Percentiles rank a stretch among this genome's conserved stretches.
Conservation (phyloP, 2,888 invertebrate species). For the Ptilodon capucinus region DNA sequence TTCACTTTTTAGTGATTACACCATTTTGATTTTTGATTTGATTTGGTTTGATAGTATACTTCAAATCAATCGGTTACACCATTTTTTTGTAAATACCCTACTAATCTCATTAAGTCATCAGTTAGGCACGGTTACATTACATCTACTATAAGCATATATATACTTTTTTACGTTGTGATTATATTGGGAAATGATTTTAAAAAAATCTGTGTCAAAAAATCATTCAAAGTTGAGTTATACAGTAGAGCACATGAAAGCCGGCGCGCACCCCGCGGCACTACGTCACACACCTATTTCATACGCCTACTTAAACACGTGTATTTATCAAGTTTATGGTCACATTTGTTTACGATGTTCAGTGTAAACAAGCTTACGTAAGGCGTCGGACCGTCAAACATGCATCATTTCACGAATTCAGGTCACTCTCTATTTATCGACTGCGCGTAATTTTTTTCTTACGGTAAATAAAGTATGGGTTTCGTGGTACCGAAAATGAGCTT, state of each 20-base stretch:
- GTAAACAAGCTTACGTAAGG: constrained; percentile 36
- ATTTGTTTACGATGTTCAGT: constrained; percentile 39
- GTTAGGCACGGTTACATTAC: too few species aligned
- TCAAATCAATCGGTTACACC: too few species aligned
- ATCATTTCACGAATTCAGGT: constrained; percentile 27
- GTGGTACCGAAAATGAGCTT: constrained; percentile 5
- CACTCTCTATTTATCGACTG: constrained; percentile 32
- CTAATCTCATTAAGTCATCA: too few species aligned
- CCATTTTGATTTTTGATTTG: too few species aligned
- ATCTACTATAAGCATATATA: too few species aligned
- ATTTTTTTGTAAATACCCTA: too few species aligned
- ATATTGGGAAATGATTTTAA: too few species aligned
- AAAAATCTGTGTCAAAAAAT: neutral
- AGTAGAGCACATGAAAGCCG: neutral
- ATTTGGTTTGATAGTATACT: too few species aligned
- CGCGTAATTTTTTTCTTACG: constrained; percentile 21
- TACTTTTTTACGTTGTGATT: too few species aligned
- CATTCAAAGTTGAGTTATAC: neutral
- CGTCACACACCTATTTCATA: constrained; percentile 26
- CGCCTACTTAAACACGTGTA: constrained; percentile 22
- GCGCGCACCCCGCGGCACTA: constrained; percentile 13
- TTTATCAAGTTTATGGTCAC: constrained; percentile 51
- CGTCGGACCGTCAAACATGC: constrained; percentile 15
- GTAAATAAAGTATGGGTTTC: constrained; percentile 19
- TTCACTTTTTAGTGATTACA: too few species aligned